These are phyloP conservation scores for Alcedo quadribrachys DNA, from an alignment of 2,797 vertebrate species.

Conservation along the genomic window DNA sequence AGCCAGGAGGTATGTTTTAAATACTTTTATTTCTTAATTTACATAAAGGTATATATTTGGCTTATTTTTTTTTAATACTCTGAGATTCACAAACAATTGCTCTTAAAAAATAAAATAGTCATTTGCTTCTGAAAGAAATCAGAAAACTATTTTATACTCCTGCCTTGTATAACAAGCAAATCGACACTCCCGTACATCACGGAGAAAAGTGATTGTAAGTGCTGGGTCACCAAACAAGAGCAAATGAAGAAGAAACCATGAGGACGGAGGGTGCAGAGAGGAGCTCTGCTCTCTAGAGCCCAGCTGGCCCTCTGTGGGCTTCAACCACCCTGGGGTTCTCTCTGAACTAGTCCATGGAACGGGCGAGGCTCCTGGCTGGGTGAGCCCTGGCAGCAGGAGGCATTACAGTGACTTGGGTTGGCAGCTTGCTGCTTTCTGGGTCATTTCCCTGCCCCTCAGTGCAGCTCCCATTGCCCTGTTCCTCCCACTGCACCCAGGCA, in stretches of 20 bases:
- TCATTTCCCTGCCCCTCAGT: background rate
- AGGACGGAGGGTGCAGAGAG: background rate
- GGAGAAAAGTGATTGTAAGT: conserved; percentile 60
- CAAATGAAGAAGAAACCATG: background rate
- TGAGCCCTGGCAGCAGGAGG: background rate
- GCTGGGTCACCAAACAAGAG: conserved; percentile 49
- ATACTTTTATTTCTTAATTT: conserved; percentile 95
- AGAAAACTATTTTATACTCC: conserved; percentile 92
- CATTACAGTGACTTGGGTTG: background rate
- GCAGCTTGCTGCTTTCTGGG: background rate
- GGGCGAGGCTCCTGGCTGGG: background rate
- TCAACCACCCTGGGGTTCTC: background rate
- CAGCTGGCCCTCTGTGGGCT: background rate
- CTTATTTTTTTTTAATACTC: conserved; percentile 78
- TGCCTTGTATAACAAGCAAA: conserved; percentile 99
- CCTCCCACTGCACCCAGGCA: background rate
- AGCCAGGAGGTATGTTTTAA: conserved; percentile 67
- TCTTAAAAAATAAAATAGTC: conserved; percentile 96
- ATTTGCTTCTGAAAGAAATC: conserved; percentile 93
- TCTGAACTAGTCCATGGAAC: background rate
- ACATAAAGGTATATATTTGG: conserved; percentile 95
- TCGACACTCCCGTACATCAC: conserved; percentile 77
- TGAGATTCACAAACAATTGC: conserved; percentile 88
- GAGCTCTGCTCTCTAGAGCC: background rate
- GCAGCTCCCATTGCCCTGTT: background rate